Conservation (phyloP, 1,140 invertebrate genomes). For the Rhopalosiphum maidis region DNA sequence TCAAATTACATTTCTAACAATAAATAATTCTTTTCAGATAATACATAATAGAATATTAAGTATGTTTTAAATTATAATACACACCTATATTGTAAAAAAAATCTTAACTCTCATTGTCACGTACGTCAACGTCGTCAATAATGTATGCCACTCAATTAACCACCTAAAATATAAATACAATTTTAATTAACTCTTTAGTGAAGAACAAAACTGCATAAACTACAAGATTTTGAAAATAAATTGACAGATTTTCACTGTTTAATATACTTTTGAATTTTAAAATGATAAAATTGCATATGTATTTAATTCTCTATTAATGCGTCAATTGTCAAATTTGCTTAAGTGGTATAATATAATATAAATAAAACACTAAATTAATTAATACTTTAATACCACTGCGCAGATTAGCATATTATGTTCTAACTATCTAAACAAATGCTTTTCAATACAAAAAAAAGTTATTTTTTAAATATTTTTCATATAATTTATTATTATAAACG, state of each 20-base stretch:
- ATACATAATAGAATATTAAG: neutral
- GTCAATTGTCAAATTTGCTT: too few relatives aligned
- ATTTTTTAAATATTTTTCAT: neutral
- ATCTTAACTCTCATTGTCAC: neutral
- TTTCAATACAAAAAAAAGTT: neutral
- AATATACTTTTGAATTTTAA: neutral
- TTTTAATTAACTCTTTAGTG: neutral
- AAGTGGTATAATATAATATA: too few relatives aligned
- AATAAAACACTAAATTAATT: neutral
- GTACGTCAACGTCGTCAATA: neutral
- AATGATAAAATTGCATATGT: neutral
- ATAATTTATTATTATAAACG: neutral
- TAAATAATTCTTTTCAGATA: too few relatives aligned
- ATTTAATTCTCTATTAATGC: neutral
- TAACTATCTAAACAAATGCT: neutral
- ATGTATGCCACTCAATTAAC: neutral
- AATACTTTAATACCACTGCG: neutral
- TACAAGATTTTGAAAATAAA: neutral
- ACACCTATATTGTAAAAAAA: neutral
- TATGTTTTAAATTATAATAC: neutral
- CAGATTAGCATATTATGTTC: neutral
- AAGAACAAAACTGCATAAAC: neutral
- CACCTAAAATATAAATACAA: neutral
- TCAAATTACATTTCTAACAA: too few relatives aligned
- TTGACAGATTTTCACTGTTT: neutral